phyloP scores from a whole-genome alignment of 2,888 invertebrate genomes.

The Pyralis farinalis region DNA sequence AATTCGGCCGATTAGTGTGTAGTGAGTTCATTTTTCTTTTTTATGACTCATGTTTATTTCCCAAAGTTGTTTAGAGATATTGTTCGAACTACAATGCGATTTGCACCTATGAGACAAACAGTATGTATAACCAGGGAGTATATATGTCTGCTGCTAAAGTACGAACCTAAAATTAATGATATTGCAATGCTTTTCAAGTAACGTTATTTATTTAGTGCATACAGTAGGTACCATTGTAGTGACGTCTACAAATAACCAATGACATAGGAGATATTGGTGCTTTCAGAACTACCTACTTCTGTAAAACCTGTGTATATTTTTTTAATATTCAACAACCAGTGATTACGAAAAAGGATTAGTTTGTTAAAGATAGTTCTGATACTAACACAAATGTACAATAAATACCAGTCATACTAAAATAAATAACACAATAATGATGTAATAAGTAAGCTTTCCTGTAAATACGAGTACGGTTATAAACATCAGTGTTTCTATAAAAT shows the following conservation, averaged over 20 bases:
- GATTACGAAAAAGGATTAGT: conserved; percentile 11
- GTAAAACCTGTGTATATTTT: background rate
- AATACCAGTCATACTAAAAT: conserved; percentile 31
- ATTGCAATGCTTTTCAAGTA: too few relatives aligned
- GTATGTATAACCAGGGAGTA: too few relatives aligned
- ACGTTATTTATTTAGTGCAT: background rate
- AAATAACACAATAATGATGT: conserved; percentile 49
- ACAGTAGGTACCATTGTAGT: background rate
- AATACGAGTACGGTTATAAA: conserved; percentile 59
- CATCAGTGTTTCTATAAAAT: conserved; percentile 67
- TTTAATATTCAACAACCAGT: conserved; percentile 6
- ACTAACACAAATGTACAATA: conserved; percentile 27
- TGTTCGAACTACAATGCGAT: too few relatives aligned
- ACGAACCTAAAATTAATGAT: too few relatives aligned
- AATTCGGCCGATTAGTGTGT: too few relatives aligned
- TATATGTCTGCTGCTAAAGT: too few relatives aligned
- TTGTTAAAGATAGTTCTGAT: conserved; percentile 11
- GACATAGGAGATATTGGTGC: too few relatives aligned
- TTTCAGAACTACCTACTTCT: background rate
- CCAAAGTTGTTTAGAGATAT: too few relatives aligned
- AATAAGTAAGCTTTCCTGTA: conserved; percentile 66
- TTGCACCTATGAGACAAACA: too few relatives aligned
- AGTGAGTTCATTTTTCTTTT: too few relatives aligned
- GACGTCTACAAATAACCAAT: background rate
- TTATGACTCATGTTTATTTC: too few relatives aligned